Evolutionary conservation across 2,888 invertebrate species (phyloP).

Genomic region (Hipparchia sbordonii): DNA sequence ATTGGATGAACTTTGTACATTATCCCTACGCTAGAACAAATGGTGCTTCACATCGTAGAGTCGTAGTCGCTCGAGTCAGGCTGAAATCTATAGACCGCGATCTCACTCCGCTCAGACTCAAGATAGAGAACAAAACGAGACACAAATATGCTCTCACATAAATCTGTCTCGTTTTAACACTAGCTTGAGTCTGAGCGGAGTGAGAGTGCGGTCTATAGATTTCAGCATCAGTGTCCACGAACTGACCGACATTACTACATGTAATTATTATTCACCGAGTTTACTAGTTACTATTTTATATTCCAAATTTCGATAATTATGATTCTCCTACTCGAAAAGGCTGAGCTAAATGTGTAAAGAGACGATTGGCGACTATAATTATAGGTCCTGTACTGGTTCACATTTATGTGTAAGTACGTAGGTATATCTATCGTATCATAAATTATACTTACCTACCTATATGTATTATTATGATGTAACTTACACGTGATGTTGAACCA

Average conservation of each 20-base stretch:
- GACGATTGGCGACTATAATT: slow-evolving; percentile 72
- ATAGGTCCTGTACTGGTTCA: slow-evolving; percentile 57
- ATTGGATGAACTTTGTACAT: slow-evolving; percentile 79
- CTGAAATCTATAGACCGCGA: too few species aligned
- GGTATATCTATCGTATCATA: slow-evolving; percentile 43
- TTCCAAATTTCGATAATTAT: slow-evolving; percentile 73
- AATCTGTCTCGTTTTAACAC: too few species aligned
- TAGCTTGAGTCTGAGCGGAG: too few species aligned
- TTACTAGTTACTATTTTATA: slow-evolving; percentile 78
- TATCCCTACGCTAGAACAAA: slow-evolving; percentile 83
- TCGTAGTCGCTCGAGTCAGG: slow-evolving; percentile 53
- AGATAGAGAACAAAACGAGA: too few species aligned
- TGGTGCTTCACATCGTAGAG: slow-evolving; percentile 82
- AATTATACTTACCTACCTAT: slow-evolving; percentile 26
- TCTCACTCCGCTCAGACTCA: too few species aligned
- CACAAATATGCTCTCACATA: too few species aligned
- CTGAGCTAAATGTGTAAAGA: slow-evolving; percentile 77
- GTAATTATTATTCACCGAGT: slow-evolving; percentile 74
- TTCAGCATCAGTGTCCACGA: slow-evolving; percentile 35
- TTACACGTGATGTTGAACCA: slow-evolving; percentile 67
- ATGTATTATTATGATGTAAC: slow-evolving; percentile 43
- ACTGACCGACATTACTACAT: slow-evolving; percentile 51
- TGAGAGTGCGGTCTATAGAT: too few species aligned
- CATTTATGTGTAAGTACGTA: slow-evolving; percentile 53
- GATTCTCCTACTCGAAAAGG: slow-evolving; percentile 82